Conservation (phyloP, 2,113 vertebrate genomes). For the Forbesichthys agassizii region DNA sequence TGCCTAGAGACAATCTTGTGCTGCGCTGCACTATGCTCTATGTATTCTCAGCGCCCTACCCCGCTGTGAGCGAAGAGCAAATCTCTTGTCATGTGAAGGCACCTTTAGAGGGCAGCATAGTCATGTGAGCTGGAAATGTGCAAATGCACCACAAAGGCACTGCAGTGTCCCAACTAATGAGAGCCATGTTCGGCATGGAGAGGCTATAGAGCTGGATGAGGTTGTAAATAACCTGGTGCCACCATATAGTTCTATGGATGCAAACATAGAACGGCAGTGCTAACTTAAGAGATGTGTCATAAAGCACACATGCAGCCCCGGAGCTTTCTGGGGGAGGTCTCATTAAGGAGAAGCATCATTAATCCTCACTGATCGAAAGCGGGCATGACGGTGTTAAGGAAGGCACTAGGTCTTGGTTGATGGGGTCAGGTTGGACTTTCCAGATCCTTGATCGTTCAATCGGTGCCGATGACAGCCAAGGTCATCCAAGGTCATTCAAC, state of each 20-base stretch:
- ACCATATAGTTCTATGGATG: too few relatives aligned
- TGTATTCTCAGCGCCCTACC: too few relatives aligned
- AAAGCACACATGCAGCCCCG: slow-evolving; percentile 36
- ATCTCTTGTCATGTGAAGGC: too few relatives aligned
- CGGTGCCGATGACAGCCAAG: slow-evolving; percentile 13
- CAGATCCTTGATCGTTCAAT: slow-evolving; percentile 56
- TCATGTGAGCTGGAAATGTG: slow-evolving; percentile 10
- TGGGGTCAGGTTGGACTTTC: slow-evolving; percentile 63
- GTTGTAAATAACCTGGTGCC: slow-evolving; percentile 47
- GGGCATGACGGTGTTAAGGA: slow-evolving; percentile 56
- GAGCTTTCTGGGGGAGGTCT: slow-evolving; percentile 42
- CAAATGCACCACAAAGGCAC: slow-evolving; percentile 10
- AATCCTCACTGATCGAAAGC: slow-evolving; percentile 67
- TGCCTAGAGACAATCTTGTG: too few relatives aligned
- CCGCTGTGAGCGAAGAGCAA: too few relatives aligned
- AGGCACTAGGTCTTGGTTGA: slow-evolving; percentile 36
- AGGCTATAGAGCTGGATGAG: slow-evolving; percentile 11
- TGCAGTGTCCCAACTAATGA: slow-evolving; percentile 4
- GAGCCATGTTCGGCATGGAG: slow-evolving; percentile 9
- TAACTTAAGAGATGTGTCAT: slow-evolving; percentile 49
- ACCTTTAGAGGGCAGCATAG: slow-evolving; percentile 19
- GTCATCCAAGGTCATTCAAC: slow-evolving; percentile 54
- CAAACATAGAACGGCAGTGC: slow-evolving; percentile 38
- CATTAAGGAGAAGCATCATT: slow-evolving; percentile 65
- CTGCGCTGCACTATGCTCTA: too few relatives aligned